Percentiles rank a stretch among this genome's conserved stretches.
Evolutionary conservation across 37 sponge, comb jelly and placozoan genomes (phyloP).

Genomic region (Chondrosia reniformis): DNA sequence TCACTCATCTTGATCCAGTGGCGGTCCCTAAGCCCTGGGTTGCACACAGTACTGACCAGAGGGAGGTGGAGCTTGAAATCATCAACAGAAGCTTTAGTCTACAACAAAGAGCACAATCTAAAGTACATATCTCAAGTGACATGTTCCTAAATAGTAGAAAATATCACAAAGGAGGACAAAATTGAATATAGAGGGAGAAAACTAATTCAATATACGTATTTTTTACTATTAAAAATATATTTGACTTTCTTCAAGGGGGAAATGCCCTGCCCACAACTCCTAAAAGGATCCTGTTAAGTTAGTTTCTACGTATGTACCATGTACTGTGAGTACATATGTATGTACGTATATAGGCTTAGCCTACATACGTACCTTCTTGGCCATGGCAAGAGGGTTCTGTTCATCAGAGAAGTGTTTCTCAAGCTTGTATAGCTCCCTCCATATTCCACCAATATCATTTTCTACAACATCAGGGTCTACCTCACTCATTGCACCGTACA

Average conservation of each 20-base stretch:
- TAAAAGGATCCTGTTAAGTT: not conserved
- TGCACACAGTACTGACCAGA: conserved; percentile 89
- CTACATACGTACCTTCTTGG: conserved; percentile 58
- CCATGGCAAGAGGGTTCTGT: conserved; percentile 86
- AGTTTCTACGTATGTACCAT: not conserved
- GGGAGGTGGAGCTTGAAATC: conserved; percentile 93
- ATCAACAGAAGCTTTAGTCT: conserved; percentile 85
- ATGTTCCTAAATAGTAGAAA: too few species aligned
- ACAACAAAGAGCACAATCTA: not conserved
- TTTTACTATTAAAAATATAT: too few species aligned
- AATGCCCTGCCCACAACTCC: not conserved
- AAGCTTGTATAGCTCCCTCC: conserved; percentile 93
- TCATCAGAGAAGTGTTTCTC: conserved; percentile 83
- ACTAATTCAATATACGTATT: too few species aligned
- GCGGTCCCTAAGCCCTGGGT: conserved; percentile 94
- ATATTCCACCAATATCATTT: conserved; percentile 81
- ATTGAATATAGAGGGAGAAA: too few species aligned
- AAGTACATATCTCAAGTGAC: too few species aligned
- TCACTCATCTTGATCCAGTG: conserved; percentile 96
- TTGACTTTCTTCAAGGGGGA: not conserved
- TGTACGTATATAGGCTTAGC: not conserved
- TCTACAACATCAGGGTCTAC: conserved; percentile 97
- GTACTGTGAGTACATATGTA: not conserved
- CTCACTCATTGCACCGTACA: conserved; percentile 82
- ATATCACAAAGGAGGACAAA: too few species aligned